Conservation (phyloP, 2,888 invertebrate species). For the Hydroisotoma schaefferi region DNA sequence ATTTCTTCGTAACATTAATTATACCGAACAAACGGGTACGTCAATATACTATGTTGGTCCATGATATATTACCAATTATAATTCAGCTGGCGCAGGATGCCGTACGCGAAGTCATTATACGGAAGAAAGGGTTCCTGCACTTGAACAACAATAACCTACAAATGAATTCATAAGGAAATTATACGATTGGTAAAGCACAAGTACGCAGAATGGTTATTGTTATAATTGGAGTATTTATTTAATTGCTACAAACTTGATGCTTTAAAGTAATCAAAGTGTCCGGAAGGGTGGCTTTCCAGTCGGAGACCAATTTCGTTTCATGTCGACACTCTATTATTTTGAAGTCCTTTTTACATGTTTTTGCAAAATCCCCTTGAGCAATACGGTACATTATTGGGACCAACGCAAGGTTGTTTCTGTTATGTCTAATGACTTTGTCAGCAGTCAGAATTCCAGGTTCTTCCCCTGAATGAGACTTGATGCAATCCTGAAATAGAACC, state of each 20-base stretch:
- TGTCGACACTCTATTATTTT: conserved; percentile 44
- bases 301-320: conserved; percentile 34
- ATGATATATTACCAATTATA: conserved; percentile 31
- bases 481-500: conserved; percentile 34
- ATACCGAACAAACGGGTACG: background rate
- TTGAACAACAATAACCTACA: conserved; percentile 41
- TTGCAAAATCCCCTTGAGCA: conserved; percentile 35
- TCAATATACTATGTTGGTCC: background rate
- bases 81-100: conserved; percentile 38
- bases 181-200: background rate
- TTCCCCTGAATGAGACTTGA: conserved; percentile 28
- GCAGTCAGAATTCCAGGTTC: conserved; percentile 28
- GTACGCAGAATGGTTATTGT: background rate
- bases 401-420: conserved; percentile 13
- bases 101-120: conserved; percentile 40
- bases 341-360: conserved; percentile 24
- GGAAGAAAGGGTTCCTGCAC: conserved; percentile 35
- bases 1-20: background rate
- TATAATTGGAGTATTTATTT: background rate
- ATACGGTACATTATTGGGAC: conserved; percentile 43
- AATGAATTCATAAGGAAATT: conserved; percentile 1
- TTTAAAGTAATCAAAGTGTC: conserved; percentile 33
- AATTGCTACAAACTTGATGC: conserved; percentile 34
- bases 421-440: conserved; percentile 26
- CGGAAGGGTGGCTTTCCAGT: conserved; percentile 42